A percentile compares a stretch with the other conserved stretches of the same genome.
phyloP scores from a whole-genome alignment of 1,140 invertebrate species.

The Drosophila eugracilis region DNA sequence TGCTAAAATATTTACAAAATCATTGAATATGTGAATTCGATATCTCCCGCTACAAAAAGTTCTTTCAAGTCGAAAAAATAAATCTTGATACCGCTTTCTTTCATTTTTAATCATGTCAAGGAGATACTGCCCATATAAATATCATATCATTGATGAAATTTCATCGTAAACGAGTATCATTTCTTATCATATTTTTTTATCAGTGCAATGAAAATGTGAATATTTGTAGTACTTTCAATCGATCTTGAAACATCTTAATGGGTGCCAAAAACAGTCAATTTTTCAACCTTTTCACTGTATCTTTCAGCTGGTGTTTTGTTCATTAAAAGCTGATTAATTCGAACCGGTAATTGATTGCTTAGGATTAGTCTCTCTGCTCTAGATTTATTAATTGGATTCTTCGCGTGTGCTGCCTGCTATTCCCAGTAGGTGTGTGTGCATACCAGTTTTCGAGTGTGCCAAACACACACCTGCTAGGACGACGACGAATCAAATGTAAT shows the following conservation, averaged over 20 bases:
- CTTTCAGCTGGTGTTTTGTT: constrained; percentile 2
- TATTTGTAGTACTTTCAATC: too few relatives aligned
- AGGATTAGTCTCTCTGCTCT: neutral
- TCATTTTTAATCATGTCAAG: too few relatives aligned
- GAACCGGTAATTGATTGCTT: constrained; percentile 1
- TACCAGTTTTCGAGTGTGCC: neutral
- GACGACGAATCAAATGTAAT: constrained; percentile 12
- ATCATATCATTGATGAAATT: too few relatives aligned
- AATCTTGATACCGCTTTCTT: too few relatives aligned
- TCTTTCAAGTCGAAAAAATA: too few relatives aligned
- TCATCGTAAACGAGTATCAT: too few relatives aligned
- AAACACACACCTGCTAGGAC: constrained; percentile 25
- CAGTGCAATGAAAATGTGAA: too few relatives aligned
- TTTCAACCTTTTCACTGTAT: neutral
- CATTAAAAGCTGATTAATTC: constrained; percentile 3
- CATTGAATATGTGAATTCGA: too few relatives aligned
- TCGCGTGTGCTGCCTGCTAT: constrained; percentile 1
- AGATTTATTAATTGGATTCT: constrained; percentile 11
- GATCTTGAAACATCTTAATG: neutral
- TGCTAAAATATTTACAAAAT: too few relatives aligned
- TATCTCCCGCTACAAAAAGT: too few relatives aligned
- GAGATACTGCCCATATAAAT: too few relatives aligned
- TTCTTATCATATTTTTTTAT: too few relatives aligned
- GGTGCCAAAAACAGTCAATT: neutral
- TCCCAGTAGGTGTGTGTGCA: constrained; percentile 8